Conservation (phyloP, 2,888 invertebrate species). For the Syritta pipiens region DNA sequence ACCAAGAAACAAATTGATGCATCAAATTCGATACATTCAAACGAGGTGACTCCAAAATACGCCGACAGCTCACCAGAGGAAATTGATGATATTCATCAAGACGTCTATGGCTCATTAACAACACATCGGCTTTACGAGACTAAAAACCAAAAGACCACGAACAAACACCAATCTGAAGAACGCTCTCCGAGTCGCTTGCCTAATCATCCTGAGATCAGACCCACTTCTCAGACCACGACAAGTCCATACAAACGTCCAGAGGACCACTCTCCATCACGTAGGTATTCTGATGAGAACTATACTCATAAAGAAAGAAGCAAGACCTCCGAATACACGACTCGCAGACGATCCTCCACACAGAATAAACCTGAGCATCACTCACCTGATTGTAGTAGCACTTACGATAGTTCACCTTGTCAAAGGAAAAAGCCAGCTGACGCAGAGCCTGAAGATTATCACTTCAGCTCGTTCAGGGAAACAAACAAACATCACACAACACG, state of each 20-base stretch:
- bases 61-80: constrained; percentile 9
- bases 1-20: constrained; percentile 17
- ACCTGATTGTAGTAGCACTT: constrained; percentile 43
- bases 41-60: constrained; percentile 12
- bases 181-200: constrained; percentile 49
- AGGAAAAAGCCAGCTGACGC: constrained; percentile 44
- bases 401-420: constrained; percentile 41
- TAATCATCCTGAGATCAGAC: constrained; percentile 34
- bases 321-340: constrained; percentile 36
- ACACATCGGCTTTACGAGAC: constrained; percentile 30
- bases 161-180: constrained; percentile 37
- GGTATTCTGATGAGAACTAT: constrained; percentile 58
- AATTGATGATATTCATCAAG: constrained; percentile 42
- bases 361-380: constrained; percentile 57
- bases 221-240: constrained; percentile 9
- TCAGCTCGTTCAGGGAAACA: constrained; percentile 52
- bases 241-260: constrained; percentile 33
- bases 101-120: constrained; percentile 43
- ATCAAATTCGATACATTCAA: constrained; percentile 34
- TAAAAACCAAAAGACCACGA: constrained; percentile 3
- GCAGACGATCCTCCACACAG: constrained; percentile 45
- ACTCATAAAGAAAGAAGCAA: constrained; percentile 42
- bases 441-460: constrained; percentile 56
- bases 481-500: constrained; percentile 59
- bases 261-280: constrained; percentile 53